Conservation (phyloP, 2,113 vertebrate genomes). For the Macaca mulatta region DNA sequence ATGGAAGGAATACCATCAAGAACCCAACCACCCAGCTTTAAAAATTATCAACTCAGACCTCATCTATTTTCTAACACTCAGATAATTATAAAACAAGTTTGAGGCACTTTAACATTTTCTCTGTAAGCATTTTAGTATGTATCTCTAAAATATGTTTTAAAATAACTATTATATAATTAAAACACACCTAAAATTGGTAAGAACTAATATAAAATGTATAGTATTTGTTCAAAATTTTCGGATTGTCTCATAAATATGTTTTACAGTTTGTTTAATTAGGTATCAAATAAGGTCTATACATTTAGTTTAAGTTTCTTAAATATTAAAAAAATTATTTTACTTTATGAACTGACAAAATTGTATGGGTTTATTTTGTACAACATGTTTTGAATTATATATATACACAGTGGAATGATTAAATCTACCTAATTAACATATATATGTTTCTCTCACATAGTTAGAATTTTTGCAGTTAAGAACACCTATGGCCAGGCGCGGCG, state of each 20-base stretch:
- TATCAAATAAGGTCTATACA: background rate
- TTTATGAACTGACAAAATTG: background rate
- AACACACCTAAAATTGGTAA: background rate
- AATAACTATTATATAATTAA: background rate
- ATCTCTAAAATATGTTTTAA: background rate
- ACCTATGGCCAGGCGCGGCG: no score
- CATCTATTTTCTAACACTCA: background rate
- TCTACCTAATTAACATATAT: background rate
- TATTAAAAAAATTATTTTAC: background rate
- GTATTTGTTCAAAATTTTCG: background rate
- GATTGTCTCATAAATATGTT: background rate
- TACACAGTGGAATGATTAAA: background rate
- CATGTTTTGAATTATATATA: background rate
- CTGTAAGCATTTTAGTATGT: background rate
- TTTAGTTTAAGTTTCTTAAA: background rate
- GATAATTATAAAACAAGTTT: background rate
- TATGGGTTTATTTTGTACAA: background rate
- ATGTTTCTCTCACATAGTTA: background rate
- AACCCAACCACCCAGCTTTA: background rate
- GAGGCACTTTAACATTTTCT: background rate
- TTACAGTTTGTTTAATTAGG: background rate
- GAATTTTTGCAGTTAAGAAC: background rate
- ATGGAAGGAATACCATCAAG: background rate
- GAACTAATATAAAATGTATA: background rate
- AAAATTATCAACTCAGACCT: background rate